A percentile compares a stretch with the other conserved stretches of the same genome.
Conservation (phyloP, 2,797 vertebrate species). For the Lycodopsis pacificus region DNA sequence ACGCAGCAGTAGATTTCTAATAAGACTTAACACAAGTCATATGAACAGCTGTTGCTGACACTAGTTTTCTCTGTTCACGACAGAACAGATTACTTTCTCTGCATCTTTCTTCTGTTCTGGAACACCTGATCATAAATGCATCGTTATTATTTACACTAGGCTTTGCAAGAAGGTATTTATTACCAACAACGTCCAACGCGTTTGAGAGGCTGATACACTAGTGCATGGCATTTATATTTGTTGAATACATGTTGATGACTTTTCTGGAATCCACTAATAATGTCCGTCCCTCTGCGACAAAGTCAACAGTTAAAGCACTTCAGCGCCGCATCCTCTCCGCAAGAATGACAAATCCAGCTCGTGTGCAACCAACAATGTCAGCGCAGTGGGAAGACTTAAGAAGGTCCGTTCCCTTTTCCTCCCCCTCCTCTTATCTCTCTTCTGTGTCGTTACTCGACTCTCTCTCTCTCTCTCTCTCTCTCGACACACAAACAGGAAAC, state of each 20-base stretch:
- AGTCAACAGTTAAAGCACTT: constrained; percentile 19
- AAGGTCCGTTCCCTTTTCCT: background rate
- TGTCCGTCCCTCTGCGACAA: background rate
- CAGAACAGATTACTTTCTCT: too few species aligned
- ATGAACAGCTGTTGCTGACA: too few species aligned
- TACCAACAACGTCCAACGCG: too few species aligned
- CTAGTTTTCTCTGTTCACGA: too few species aligned
- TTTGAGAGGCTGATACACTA: background rate
- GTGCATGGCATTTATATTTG: background rate
- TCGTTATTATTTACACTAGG: too few species aligned
- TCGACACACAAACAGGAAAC: constrained; percentile 37
- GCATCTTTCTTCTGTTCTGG: too few species aligned
- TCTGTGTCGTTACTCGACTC: background rate
- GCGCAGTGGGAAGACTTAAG: constrained; percentile 9
- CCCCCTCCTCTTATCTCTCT: constrained; percentile 13
- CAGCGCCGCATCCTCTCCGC: too few species aligned
- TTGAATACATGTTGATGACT: background rate
- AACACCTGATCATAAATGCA: too few species aligned
- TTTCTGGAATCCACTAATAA: background rate
- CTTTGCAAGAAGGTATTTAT: too few species aligned
- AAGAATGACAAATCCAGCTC: constrained; percentile 37
- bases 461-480: background rate
- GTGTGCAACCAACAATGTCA: constrained; percentile 6
- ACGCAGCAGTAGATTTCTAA: too few species aligned
- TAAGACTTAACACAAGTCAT: too few species aligned